phyloP scores from a whole-genome alignment of 2,113 vertebrate genomes.

The Grus americana region DNA sequence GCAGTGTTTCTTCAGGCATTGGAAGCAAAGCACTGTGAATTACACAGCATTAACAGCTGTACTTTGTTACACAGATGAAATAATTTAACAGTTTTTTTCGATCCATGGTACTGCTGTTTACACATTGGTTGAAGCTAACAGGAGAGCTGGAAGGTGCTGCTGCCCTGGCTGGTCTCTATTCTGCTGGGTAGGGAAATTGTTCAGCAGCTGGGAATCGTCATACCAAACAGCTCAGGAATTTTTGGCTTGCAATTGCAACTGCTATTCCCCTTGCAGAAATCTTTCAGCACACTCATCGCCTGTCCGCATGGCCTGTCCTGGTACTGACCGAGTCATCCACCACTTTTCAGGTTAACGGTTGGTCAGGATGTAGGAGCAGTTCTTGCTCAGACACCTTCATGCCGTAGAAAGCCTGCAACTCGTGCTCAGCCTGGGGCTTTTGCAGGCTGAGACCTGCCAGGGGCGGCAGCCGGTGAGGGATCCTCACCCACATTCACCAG shows the following conservation, averaged over 20 bases:
- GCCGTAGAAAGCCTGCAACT: not conserved
- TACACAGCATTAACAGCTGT: not conserved
- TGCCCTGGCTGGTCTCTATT: not conserved
- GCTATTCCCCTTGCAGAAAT: not conserved
- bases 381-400: not conserved
- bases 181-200: not conserved
- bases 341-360: not conserved
- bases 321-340: not conserved
- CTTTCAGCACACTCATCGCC: accelerated
- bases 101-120: not conserved
- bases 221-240: not conserved
- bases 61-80: not conserved
- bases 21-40: not conserved
- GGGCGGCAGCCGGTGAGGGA: no score
- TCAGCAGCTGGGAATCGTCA: not conserved
- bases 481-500: not conserved
- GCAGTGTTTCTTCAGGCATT: not conserved
- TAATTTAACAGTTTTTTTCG: not conserved
- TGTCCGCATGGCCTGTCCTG: not conserved
- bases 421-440: not conserved
- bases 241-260: not conserved
- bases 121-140: not conserved
- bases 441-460: not conserved
- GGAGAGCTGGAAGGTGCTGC: not conserved
- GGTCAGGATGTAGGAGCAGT: accelerated